These are phyloP conservation scores for Cinclus cinclus DNA, from an alignment of 2,113 vertebrate genomes.

Conservation along the genomic window DNA sequence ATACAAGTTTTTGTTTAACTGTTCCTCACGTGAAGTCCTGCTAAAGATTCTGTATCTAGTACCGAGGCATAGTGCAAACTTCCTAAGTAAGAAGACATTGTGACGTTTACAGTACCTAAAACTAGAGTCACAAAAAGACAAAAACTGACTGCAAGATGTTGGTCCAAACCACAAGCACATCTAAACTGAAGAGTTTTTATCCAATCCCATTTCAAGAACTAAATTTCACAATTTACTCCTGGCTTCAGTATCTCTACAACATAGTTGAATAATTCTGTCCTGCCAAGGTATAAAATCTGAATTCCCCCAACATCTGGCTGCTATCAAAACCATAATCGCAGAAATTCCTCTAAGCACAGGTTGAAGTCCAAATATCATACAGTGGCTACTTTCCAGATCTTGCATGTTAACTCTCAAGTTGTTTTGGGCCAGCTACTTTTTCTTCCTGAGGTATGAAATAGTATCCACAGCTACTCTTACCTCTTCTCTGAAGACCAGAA, in stretches of 20 bases:
- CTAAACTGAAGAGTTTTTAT: not conserved
- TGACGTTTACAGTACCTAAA: not conserved
- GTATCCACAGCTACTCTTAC: not conserved
- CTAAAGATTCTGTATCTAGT: not conserved
- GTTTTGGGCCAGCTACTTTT: not conserved
- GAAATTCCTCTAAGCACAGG: not conserved
- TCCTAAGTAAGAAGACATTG: not conserved
- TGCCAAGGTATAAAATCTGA: not conserved
- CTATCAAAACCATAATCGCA: not conserved
- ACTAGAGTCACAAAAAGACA: slow-evolving; percentile 28
- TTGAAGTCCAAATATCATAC: not conserved
- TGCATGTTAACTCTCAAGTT: not conserved
- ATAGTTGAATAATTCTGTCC: not conserved
- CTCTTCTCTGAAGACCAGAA: not conserved
- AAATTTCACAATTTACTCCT: not conserved
- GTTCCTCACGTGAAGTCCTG: not conserved
- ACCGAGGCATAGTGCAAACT: not conserved
- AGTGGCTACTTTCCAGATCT: not conserved
- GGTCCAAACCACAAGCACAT: not conserved
- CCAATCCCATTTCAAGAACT: not conserved
- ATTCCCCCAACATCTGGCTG: not conserved
- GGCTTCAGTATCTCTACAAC: not conserved
- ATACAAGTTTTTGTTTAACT: slow-evolving; percentile 36
- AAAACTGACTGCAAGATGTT: not conserved
- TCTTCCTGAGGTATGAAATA: not conserved